Evolutionary conservation across 2,797 vertebrate species (phyloP), one percentile per base, ranked within the genome.

Genomic region (Crossoptilon crossoptilon): DNA sequence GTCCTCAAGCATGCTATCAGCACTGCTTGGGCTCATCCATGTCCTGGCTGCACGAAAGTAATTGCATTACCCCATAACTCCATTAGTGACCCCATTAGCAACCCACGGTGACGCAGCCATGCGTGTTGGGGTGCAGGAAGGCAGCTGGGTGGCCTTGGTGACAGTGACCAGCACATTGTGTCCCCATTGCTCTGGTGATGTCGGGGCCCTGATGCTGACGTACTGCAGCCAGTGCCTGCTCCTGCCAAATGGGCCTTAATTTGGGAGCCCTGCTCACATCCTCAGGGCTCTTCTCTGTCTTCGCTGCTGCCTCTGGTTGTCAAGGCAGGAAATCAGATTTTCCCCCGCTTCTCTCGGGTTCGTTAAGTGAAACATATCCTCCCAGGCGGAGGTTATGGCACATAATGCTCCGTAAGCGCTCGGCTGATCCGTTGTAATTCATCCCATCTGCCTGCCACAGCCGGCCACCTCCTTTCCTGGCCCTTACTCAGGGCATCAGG

Each of bases 271-370:
- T 69, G 75, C 35, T 37, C 3, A 4, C 27, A 79, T 70, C 76
- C 1, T 49, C 0, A 0, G 55, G 90, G 91, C 73, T 86, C 56
- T 35, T 78, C 0, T 0, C 56, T 33, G 10, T 81, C 76, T 69
- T 85, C 31, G 14, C 44, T 17, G 33, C 84, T 88, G 29, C 27
- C 4, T 16, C 0, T 0, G 15, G 81, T 80, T 77, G 84, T 92
- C 91, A 85, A 59, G 91, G 87, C 51, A 84, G 90, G 91, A 96
- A 96, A 96, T 92, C 59, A 79, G 82, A 91, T 95, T 93, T 71
- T 3, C 33, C 48, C 22, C 33, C 16, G 44, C 63, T 71, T 84
- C 48, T 83, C 59, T 83, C 51, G 24, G 53, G 23, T 59, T 77
- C 18, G 11, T 69, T 66, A 51, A 88, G 77, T 37, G 80, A 51